Base-by-base conservation (phyloP, 2,888 invertebrate genomes). In the Formica aserva region DNA sequence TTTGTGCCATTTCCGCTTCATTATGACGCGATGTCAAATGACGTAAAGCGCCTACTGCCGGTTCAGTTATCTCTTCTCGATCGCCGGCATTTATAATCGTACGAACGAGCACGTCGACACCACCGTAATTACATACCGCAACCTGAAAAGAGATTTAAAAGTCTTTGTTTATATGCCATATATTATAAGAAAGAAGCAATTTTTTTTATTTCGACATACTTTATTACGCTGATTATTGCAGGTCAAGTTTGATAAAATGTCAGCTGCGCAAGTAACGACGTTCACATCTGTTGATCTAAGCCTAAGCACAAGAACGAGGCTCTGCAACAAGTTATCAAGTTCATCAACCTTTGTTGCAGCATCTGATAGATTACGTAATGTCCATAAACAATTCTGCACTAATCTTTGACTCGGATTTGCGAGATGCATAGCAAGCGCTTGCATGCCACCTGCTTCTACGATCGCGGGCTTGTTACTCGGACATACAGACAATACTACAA, bases 181-280 rank as follows among this genome's bases (percentile, higher is more conserved):
- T 63, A n/a, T 62, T 22, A 22, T 22, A 22, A 22, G 22, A 22
- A 22, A 22, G 22, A 22, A 32, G 32, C 6, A 32, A 32, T 52
- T 8, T 18, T 32, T n/a, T 38, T n/a, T 41, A 81, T 60, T 65
- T 57, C 6, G 13, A 48, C 82, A 95, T 95, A 98, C 98, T 96
- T 99, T 99, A 95, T 99, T 99, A 84, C 98, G 97, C 94, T 99
- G 98, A 96, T 99, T 99, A 95, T 99, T 99, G 96, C 99, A 99
- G 6, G 99, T 99, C 95, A 99, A 96, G 95, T 99, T 99, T 69
- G 99, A 99, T 66, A 99, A 96, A 89, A 99, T 99, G 69, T 99
- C 99, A 82, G 99, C 99, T 48, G 99, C 98, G 94, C 99, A 99
- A 8, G 99, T 99, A 77, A 99, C 99, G 84, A 99, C 98, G 95